phyloP scores from a whole-genome alignment of 2,113 vertebrate species.

The Ginglymostoma cirratum region DNA sequence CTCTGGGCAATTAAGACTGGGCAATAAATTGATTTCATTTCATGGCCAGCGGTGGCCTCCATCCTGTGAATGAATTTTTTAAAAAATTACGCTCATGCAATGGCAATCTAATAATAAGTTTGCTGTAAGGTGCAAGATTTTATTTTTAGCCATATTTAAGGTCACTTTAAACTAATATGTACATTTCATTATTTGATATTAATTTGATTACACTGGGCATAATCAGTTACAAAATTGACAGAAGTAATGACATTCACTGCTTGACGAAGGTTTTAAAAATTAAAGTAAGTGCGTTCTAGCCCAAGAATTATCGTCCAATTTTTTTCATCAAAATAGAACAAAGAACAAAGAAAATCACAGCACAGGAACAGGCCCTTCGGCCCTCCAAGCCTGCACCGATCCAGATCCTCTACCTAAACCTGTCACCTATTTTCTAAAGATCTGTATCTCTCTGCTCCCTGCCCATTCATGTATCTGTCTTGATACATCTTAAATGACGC shows the following conservation, averaged over 20 bases:
- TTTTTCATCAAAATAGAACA: neutral
- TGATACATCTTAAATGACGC: too few relatives aligned
- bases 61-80: too few relatives aligned
- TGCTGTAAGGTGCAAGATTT: neutral
- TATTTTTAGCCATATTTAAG: neutral
- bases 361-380: too few relatives aligned
- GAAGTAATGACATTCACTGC: neutral
- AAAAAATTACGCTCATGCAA: neutral
- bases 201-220: neutral
- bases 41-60: too few relatives aligned
- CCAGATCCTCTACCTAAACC: too few relatives aligned
- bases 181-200: constrained; percentile 14
- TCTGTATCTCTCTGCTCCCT: too few relatives aligned
- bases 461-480: too few relatives aligned
- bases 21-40: too few relatives aligned
- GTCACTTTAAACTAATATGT: neutral
- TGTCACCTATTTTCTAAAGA: too few relatives aligned
- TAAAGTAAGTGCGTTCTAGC: neutral
- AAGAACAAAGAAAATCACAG: too few relatives aligned
- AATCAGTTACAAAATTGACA: neutral
- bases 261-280: neutral
- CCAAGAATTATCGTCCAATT: neutral
- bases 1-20: too few relatives aligned
- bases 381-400: too few relatives aligned
- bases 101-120: neutral